Conservation (phyloP, 2,113 vertebrate genomes). For the Colaptes auratus region DNA sequence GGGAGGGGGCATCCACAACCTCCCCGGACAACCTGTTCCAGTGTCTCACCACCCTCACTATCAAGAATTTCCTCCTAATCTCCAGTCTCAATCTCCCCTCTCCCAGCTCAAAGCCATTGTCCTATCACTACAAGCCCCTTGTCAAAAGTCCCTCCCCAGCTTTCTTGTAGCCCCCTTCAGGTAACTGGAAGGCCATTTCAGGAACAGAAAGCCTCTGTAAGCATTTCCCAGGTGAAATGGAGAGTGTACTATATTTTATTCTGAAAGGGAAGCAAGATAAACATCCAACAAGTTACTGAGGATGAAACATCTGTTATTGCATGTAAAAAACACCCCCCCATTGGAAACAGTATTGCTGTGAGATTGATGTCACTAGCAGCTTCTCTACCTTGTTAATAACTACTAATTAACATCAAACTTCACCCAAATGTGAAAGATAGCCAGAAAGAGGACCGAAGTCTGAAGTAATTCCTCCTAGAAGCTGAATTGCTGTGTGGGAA, state of each 20-base stretch:
- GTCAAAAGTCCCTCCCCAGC: no score
- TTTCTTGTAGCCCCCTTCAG: no score
- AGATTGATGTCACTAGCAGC: conserved; percentile 31
- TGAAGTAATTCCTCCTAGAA: conserved; percentile 32
- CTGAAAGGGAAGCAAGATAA: neutral
- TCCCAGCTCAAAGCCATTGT: no score
- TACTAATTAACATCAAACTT: conserved; percentile 59
- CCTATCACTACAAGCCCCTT: no score
- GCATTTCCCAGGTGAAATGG: conserved; percentile 66
- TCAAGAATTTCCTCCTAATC: no score
- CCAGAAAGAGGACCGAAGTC: conserved; percentile 21
- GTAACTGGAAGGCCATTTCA: no score
- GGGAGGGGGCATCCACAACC: no score
- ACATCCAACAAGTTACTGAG: neutral
- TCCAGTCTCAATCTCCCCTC: no score
- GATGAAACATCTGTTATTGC: conserved; percentile 69
- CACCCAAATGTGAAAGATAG: neutral
- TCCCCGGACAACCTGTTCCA: no score
- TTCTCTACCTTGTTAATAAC: conserved; percentile 16
- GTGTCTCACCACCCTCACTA: no score
- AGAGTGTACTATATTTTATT: conserved; percentile 52
- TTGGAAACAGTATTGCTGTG: conserved; percentile 36
- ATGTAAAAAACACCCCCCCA: conserved; percentile 59
- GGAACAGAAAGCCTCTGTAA: conserved; percentile 1
- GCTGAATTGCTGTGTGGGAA: neutral